These are phyloP conservation scores for Melangyna quadrimaculata DNA, from an alignment of 2,888 invertebrate genomes.

Conservation along the genomic window DNA sequence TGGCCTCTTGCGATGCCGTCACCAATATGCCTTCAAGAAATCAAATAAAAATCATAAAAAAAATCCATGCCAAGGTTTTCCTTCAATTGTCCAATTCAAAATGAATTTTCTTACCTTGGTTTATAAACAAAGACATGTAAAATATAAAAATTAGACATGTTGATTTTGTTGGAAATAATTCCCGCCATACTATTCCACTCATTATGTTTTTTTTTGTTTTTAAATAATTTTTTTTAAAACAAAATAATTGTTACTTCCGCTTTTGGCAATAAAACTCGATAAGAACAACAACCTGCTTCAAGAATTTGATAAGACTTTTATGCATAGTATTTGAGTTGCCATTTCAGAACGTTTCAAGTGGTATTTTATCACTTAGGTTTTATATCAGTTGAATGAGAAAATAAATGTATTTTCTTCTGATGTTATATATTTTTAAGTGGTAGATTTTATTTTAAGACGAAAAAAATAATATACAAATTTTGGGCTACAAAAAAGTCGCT, in stretches of 20 bases:
- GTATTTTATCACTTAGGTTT: background rate
- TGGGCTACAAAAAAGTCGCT: background rate
- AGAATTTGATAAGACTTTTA: background rate
- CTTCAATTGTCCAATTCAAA: background rate
- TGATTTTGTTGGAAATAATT: constrained; percentile 91
- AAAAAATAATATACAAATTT: background rate
- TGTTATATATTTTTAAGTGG: background rate
- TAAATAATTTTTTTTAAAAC: background rate
- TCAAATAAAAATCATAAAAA: background rate
- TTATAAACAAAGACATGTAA: constrained; percentile 94
- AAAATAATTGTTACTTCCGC: background rate
- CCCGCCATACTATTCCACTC: constrained; percentile 82
- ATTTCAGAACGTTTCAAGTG: background rate
- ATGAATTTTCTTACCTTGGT: constrained; percentile 87
- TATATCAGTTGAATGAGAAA: background rate
- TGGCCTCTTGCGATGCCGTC: constrained; percentile 92
- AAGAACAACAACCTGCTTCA: background rate
- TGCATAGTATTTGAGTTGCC: background rate
- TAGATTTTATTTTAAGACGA: background rate
- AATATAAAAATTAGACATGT: constrained; percentile 90
- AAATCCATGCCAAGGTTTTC: constrained; percentile 42
- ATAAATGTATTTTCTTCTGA: background rate
- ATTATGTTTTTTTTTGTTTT: constrained; percentile 13
- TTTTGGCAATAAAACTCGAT: background rate
- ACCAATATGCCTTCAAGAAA: constrained; percentile 90